Base-by-base conservation (phyloP, 64 coral and sea anemone genomes). In the Catalaphyllia jardinei region DNA sequence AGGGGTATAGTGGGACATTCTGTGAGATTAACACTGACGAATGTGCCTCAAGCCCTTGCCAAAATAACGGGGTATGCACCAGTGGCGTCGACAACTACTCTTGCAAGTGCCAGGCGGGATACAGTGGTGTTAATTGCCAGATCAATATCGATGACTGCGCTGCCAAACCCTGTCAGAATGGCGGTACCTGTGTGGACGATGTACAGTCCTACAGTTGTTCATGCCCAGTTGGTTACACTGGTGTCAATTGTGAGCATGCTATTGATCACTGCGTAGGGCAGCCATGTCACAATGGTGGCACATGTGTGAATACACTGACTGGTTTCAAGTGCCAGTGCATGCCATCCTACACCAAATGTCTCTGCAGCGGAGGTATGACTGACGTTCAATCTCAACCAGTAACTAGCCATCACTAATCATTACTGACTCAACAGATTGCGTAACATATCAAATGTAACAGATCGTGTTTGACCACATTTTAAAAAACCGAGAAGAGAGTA, bases 121-220 rank as follows among this genome's bases (percentile, higher is more conserved):
- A 46, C 72, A 72, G 55, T 17, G 89, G 79, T 13, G 60, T 28
- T 2, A 83, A 83, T 50, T 91, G 89, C 77, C 78, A 91, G 25
- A 20, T 76, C 24, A 85, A 91, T 54, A 85, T 67, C 4, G 71
- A 91, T 30, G 89, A 91, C 25, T 91, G 89, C 54, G 67, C 78
- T 4, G 51, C 38, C 30, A 73, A 91, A 17, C 77, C 77, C 0
- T 79, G 77, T 12, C 51, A 59, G 52, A 79, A 79, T 29, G 28
- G 54, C 4, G 77, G 77, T 5, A 60, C 29, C 14, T 79, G 77
- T 10, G 77, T 79, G n/a, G 77, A 79, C n/a, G 77, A 20, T n/a
- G 17, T 77, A 49, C 15, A 52, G 22, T 72, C 29, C 8, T 72
- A 73, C 64, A 88, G 27, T 49, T 86, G 60, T 8, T 22, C 24